Conservation (phyloP, 2,888 invertebrate species). For the Luperina testacea region DNA sequence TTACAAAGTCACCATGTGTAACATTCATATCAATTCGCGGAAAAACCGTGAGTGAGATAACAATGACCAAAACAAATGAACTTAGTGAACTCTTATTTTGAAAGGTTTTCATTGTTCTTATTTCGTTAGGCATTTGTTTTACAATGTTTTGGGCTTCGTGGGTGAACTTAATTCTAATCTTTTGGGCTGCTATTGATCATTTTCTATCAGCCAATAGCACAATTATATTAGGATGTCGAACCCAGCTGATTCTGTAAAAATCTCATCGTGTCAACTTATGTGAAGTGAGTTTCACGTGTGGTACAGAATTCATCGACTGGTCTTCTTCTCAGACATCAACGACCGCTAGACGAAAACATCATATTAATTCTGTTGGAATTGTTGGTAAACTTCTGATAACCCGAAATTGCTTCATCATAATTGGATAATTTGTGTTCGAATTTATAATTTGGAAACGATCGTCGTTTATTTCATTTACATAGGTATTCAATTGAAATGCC, state of each 20-base stretch:
- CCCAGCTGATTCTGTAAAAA: not conserved
- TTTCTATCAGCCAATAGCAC: not conserved
- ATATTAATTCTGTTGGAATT: slow-evolving; percentile 3
- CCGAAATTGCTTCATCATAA: slow-evolving; percentile 35
- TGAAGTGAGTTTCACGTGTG: not conserved
- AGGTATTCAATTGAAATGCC: slow-evolving; percentile 20
- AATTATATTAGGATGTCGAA: not conserved
- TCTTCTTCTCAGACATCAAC: not conserved
- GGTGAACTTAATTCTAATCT: not conserved
- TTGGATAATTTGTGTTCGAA: slow-evolving; percentile 15
- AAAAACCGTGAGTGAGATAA: slow-evolving; percentile 50
- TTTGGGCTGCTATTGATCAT: slow-evolving; percentile 1
- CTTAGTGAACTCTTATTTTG: slow-evolving; percentile 24
- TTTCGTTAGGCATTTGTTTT: slow-evolving; percentile 8
- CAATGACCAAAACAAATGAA: slow-evolving; percentile 43
- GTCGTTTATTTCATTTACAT: slow-evolving; percentile 33
- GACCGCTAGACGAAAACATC: not conserved
- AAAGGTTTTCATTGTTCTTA: slow-evolving; percentile 37
- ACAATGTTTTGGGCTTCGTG: not conserved
- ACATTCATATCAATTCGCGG: slow-evolving; percentile 46
- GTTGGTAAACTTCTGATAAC: not conserved
- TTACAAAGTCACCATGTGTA: slow-evolving; percentile 33
- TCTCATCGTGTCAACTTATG: not conserved
- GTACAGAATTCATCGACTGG: not conserved
- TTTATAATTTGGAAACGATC: slow-evolving; percentile 26